Base-by-base conservation (phyloP, 35 echinoderm and acorn worm genomes). In the Hemicentrotus pulcherrimus region DNA sequence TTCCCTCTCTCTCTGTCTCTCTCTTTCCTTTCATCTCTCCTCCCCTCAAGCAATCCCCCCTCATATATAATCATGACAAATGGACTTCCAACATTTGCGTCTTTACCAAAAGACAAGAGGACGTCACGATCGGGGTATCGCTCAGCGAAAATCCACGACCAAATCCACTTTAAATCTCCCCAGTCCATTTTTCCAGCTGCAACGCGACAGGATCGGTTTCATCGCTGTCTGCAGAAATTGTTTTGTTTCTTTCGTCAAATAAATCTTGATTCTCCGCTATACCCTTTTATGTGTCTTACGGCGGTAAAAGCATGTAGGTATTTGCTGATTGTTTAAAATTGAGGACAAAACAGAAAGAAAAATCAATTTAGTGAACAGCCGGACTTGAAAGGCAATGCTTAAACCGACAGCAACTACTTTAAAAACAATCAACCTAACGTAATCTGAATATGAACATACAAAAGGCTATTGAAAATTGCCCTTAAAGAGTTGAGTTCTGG, bases 131-230 rank as follows among this genome's bases (percentile, higher is more conserved):
- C 65, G 65, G 24, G 22, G 65, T 78, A 78, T 78, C 65, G 65
- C 65, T 78, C 65, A 28, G 18, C 2, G 65, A 78, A 78, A 78
- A 78, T 78, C 65, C 65, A 8, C 65, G 28, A 6, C 65, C 65
- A 28, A 78, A 78, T 78, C 65, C 65, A 28, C 65, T 78, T 78
- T 78, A 78, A 18, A 78, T 78, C 65, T 78, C 65, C 65, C 65
- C 65, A 78, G 65, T 78, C 65, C 65, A 78, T 78, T 78, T 55
- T 71, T 78, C 65, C 65, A 78, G 65, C 65, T 78, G 65, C 65
- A 78, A 78, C 0, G 65, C 65, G 28, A 78, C 65, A 78, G 19
- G 28, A 78, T 78, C 65, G 4, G 11, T 78, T n/a, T 78, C 65
- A 28, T n/a, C 28, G 24, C 65, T n/a, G 19, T 78, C 65, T 78